phyloP scores from a whole-genome alignment of 2,888 invertebrate genomes.

The Empis stercorea region DNA sequence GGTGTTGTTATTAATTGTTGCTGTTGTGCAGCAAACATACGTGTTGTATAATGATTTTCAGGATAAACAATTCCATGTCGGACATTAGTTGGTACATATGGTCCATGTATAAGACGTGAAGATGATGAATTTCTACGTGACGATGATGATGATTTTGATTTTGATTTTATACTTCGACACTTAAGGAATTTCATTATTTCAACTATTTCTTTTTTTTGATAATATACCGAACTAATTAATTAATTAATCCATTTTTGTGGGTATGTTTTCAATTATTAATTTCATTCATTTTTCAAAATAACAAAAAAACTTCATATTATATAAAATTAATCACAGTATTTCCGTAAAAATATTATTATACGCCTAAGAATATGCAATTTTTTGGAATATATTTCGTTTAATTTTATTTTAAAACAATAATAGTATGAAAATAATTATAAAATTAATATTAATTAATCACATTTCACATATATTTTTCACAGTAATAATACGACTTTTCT shows the following conservation, averaged over 20 bases:
- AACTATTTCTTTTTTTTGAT: neutral
- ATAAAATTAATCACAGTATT: neutral
- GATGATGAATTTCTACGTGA: neutral
- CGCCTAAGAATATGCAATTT: too few relatives aligned
- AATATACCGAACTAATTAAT: too few relatives aligned
- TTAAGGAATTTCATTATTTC: constrained; percentile 10
- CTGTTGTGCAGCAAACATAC: neutral
- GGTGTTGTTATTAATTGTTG: neutral
- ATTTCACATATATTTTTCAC: too few relatives aligned
- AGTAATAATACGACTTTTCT: too few relatives aligned
- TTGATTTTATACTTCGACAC: constrained; percentile 31
- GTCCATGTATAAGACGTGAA: constrained; percentile 3
- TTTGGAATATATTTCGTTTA: too few relatives aligned
- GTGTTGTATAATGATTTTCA: neutral
- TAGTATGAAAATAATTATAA: too few relatives aligned
- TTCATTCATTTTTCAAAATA: neutral
- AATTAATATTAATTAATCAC: too few relatives aligned
- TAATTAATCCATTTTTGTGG: neutral
- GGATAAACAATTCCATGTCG: constrained; percentile 1
- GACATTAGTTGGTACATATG: constrained; percentile 14
- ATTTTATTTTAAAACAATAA: too few relatives aligned
- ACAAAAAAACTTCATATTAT: neutral
- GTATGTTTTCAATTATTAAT: neutral
- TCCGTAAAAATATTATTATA: neutral
- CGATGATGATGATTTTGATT: constrained; percentile 12